Evolutionary conservation across 2,888 invertebrate species (phyloP).

Genomic region (Heliconius charithonia): DNA sequence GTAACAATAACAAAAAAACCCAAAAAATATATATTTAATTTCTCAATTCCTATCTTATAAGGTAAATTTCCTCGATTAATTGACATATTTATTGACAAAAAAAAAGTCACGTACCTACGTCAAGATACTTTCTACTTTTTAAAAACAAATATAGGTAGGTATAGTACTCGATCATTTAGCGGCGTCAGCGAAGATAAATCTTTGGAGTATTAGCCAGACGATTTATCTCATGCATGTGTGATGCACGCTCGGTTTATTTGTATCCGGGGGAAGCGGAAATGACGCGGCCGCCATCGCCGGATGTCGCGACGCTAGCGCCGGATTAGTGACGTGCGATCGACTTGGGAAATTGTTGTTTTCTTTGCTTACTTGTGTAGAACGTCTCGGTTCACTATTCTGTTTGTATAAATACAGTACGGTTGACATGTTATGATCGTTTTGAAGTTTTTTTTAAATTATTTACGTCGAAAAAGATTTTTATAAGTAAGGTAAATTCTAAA

Average conservation of each 20-base stretch:
- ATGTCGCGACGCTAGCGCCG: conserved; percentile 68
- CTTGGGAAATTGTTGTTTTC: conserved; percentile 39
- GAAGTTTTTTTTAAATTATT: too few relatives aligned
- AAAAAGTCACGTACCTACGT: too few relatives aligned
- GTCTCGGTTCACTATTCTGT: neutral
- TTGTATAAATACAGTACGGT: neutral
- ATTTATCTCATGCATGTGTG: conserved; percentile 76
- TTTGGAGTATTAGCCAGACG: conserved; percentile 68
- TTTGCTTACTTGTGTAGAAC: neutral
- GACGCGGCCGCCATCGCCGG: conserved; percentile 68
- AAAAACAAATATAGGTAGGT: too few relatives aligned
- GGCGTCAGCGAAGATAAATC: conserved; percentile 40
- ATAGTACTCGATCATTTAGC: neutral
- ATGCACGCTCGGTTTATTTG: conserved; percentile 69
- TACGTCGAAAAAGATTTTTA: too few relatives aligned
- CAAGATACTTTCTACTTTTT: too few relatives aligned
- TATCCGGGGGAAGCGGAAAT: conserved; percentile 61
- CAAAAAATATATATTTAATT: too few relatives aligned
- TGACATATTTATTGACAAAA: too few relatives aligned
- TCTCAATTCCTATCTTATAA: too few relatives aligned
- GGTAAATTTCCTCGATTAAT: too few relatives aligned
- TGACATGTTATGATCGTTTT: neutral
- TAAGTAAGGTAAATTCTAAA: too few relatives aligned
- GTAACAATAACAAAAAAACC: too few relatives aligned
- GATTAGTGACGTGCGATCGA: conserved; percentile 50